These are phyloP conservation scores for Poeciliopsis turneri DNA, from an alignment of 2,797 vertebrate species.

Conservation along the genomic window DNA sequence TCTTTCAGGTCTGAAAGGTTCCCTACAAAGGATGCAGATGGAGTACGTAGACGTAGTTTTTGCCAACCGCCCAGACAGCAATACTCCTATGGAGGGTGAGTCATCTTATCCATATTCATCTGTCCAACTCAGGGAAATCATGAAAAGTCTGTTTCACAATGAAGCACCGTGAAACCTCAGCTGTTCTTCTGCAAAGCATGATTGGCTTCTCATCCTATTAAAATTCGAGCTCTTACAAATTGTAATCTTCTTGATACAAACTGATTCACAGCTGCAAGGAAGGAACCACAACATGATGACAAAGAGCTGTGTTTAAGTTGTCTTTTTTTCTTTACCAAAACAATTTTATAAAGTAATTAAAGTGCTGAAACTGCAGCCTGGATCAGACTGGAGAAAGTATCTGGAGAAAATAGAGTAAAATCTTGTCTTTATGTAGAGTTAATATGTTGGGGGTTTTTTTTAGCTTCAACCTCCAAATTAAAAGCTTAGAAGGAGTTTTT, in stretches of 20 bases:
- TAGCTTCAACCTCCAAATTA: background rate
- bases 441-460: background rate
- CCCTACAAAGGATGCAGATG: slow-evolving; percentile 94
- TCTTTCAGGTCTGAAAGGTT: slow-evolving; percentile 89
- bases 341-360: too few relatives aligned
- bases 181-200: background rate
- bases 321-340: background rate
- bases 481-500: background rate
- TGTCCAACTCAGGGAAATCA: background rate
- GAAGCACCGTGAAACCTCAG: background rate
- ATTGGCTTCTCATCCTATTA: background rate
- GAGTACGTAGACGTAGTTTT: slow-evolving; percentile 98
- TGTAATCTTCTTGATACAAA: background rate
- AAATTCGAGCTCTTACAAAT: background rate
- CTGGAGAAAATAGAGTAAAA: background rate
- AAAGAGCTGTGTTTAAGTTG: background rate
- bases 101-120: slow-evolving; percentile 39
- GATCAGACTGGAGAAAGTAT: background rate
- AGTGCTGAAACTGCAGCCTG: background rate
- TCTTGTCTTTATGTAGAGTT: background rate
- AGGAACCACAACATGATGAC: background rate
- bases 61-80: slow-evolving; percentile 94
- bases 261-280: background rate
- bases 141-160: background rate
- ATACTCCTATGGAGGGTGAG: slow-evolving; percentile 98